These are phyloP conservation scores for Apteryx mantelli DNA, from an alignment of 2,113 vertebrate species.

Conservation along the genomic window DNA sequence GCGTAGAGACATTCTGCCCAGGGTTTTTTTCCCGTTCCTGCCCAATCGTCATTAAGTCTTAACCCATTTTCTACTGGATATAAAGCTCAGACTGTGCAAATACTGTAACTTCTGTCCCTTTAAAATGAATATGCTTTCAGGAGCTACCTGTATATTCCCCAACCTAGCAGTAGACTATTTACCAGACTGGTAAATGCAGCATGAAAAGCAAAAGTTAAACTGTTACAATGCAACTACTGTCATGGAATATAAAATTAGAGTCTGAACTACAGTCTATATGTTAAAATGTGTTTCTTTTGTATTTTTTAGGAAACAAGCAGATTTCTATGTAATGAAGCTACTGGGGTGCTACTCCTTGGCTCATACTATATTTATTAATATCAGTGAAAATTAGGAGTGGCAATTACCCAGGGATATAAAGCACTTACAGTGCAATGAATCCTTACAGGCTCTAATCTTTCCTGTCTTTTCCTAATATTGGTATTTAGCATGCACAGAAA, in stretches of 20 bases:
- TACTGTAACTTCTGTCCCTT: background rate
- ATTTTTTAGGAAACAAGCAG: background rate
- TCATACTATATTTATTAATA: background rate
- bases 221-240: background rate
- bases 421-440: background rate
- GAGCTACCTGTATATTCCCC: background rate
- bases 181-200: background rate
- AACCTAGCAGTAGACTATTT: background rate
- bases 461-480: background rate
- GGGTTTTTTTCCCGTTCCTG: background rate
- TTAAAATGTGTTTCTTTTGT: background rate
- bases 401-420: background rate
- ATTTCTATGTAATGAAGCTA: background rate
- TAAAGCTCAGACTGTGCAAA: background rate
- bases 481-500: background rate
- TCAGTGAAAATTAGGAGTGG: background rate
- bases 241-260: background rate
- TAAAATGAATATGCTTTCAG: background rate
- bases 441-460: background rate
- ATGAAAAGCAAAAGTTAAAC: background rate
- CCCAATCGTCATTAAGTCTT: constrained; percentile 3
- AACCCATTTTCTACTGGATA: constrained; percentile 26
- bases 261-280: background rate
- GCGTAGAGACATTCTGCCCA: background rate
- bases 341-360: background rate